Evolutionary conservation across 2,797 vertebrate species (phyloP).

Genomic region (Hirundo rustica): DNA sequence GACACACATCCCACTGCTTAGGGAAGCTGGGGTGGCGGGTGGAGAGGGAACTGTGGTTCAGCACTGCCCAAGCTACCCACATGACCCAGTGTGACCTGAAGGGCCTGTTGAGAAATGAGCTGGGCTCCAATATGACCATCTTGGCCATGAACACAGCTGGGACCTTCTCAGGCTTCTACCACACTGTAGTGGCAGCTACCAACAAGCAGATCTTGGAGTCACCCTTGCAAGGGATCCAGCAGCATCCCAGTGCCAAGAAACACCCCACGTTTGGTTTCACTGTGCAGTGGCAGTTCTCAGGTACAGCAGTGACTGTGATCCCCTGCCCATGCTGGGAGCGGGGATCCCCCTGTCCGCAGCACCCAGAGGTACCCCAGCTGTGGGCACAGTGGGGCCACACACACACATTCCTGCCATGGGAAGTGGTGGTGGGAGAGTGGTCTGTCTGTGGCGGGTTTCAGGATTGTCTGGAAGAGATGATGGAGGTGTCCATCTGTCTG

Average conservation of each 20-base stretch:
- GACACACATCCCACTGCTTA: background rate
- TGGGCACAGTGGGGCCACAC: too few species aligned
- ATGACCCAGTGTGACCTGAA: background rate
- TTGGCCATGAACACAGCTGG: rapidly evolving
- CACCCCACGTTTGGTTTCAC: background rate
- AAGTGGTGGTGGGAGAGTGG: rapidly evolving
- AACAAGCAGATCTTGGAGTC: background rate
- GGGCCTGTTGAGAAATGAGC: background rate
- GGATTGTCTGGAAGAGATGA: background rate
- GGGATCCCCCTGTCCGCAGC: rapidly evolving
- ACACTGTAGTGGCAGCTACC: background rate
- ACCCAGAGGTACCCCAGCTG: too few species aligned
- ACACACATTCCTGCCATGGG: background rate
- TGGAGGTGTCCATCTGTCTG: background rate
- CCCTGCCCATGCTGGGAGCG: rapidly evolving
- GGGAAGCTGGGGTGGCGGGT: rapidly evolving
- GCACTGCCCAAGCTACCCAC: background rate
- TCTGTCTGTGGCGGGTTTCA: rapidly evolving
- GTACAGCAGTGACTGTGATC: rapidly evolving
- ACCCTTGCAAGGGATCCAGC: background rate
- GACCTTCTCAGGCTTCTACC: background rate
- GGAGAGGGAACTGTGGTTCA: rapidly evolving
- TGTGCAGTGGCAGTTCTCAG: background rate
- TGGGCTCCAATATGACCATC: constrained; percentile 9
- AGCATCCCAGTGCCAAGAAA: background rate